Conservation (phyloP, 2,888 invertebrate species). For the Allygus modestus region DNA sequence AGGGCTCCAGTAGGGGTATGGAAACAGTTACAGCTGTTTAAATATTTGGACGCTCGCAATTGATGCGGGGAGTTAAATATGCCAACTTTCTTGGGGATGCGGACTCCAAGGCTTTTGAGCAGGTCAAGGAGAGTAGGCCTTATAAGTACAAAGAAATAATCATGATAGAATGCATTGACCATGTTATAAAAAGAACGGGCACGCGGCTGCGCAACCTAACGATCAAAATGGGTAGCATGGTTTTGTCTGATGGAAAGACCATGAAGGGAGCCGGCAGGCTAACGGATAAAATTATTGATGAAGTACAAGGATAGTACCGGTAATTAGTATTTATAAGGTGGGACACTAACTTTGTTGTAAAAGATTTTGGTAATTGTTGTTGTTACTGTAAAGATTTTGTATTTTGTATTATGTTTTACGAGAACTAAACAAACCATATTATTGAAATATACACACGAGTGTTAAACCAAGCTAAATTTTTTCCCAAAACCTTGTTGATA, state of each 20-base stretch:
- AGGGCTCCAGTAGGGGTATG: conserved; percentile 38
- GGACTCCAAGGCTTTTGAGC: conserved; percentile 30
- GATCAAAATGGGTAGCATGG: conserved; percentile 1
- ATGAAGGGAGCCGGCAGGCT: conserved; percentile 68
- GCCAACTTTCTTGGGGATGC: conserved; percentile 40
- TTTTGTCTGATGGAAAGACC: conserved; percentile 61
- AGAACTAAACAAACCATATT: too few species aligned
- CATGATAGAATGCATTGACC: conserved; percentile 46
- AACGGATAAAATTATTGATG: conserved; percentile 68
- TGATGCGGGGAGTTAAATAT: conserved; percentile 11
- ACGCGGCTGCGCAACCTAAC: conserved; percentile 59
- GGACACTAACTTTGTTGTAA: conserved; percentile 65
- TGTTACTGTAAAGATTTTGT: too few species aligned
- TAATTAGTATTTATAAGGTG: conserved; percentile 68
- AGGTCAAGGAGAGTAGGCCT: conserved; percentile 40
- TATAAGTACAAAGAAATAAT: conserved; percentile 55
- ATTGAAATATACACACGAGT: too few species aligned
- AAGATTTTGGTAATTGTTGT: too few species aligned
- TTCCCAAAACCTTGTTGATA: too few species aligned
- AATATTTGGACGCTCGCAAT: conserved; percentile 56
- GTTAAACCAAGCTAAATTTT: too few species aligned
- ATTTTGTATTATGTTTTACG: too few species aligned
- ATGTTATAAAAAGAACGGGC: conserved; percentile 62
- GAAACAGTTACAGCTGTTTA: conserved; percentile 45
- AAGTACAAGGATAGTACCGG: conserved; percentile 70